Evolutionary conservation across 2,113 vertebrate species (phyloP).

Genomic region (Brachirus orientalis): DNA sequence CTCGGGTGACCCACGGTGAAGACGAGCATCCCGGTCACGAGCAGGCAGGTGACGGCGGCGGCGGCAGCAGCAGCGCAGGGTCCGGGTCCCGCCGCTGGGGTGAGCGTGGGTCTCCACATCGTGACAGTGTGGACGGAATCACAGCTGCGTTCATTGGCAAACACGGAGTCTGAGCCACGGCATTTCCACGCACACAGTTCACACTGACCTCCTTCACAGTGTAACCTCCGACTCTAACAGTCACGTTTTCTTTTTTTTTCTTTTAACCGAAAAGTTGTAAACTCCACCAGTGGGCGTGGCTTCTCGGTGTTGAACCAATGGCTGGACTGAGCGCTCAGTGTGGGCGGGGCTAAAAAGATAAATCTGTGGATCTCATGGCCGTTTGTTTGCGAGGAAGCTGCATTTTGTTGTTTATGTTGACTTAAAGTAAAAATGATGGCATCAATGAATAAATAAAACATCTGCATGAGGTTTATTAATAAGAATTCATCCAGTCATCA

Average conservation of each 20-base stretch:
- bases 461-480: no score
- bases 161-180: neutral
- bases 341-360: conserved; percentile 33
- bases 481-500: no score
- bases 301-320: conserved; percentile 10
- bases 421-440: no score
- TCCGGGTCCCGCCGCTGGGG: conserved; percentile 68
- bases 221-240: neutral
- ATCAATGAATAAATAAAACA: no score
- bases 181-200: neutral
- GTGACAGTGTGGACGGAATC: conserved; percentile 18
- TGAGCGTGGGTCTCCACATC: conserved; percentile 83
- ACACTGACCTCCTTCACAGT: neutral
- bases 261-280: neutral
- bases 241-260: neutral
- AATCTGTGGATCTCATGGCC: neutral
- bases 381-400: no score
- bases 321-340: conserved; percentile 24
- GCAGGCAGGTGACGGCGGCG: conserved; percentile 78
- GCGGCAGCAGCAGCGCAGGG: conserved; percentile 57
- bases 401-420: no score
- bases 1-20: conserved; percentile 32
- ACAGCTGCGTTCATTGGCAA: neutral
- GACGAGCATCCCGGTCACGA: conserved; percentile 71
- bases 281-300: conserved; percentile 40